phyloP scores from a whole-genome alignment of 2,113 vertebrate genomes.

The Rhabdomys dilectus region DNA sequence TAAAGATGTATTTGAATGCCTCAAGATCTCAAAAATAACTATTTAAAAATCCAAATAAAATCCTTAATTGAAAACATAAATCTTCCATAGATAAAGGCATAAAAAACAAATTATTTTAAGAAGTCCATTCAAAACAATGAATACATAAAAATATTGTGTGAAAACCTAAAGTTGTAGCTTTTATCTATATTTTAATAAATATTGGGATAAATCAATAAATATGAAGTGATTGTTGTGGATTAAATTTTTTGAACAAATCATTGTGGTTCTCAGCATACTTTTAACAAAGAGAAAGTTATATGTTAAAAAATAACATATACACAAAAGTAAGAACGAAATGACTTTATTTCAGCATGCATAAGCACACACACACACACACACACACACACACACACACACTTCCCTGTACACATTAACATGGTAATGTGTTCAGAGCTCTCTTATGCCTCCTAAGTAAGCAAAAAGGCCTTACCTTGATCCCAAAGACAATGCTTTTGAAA shows the following conservation, averaged over 20 bases:
- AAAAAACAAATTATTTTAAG: slow-evolving; percentile 53
- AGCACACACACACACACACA: not conserved
- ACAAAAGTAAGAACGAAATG: slow-evolving; percentile 15
- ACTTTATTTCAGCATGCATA: not conserved
- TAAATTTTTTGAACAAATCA: slow-evolving; percentile 51
- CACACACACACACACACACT: not conserved
- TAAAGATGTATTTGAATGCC: slow-evolving; percentile 33
- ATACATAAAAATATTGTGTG: not conserved
- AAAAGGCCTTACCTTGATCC: not conserved
- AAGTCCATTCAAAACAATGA: slow-evolving; percentile 41
- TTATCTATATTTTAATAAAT: slow-evolving; percentile 45
- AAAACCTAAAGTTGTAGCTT: slow-evolving; percentile 25
- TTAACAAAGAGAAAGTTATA: not conserved
- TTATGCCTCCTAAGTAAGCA: not conserved
- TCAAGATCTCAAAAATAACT: slow-evolving; percentile 54
- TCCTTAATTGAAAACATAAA: slow-evolving; percentile 57
- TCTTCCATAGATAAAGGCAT: not conserved
- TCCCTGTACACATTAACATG: not conserved
- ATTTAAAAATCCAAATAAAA: slow-evolving; percentile 57
- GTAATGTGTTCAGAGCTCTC: not conserved
- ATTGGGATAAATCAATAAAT: slow-evolving; percentile 28
- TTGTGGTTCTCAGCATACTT: slow-evolving; percentile 20
- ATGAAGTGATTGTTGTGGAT: not conserved
- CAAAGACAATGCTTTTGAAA: not conserved
- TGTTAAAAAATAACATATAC: not conserved